Base-by-base conservation (phyloP, 1,140 invertebrate genomes). In the Platyura marginata region DNA sequence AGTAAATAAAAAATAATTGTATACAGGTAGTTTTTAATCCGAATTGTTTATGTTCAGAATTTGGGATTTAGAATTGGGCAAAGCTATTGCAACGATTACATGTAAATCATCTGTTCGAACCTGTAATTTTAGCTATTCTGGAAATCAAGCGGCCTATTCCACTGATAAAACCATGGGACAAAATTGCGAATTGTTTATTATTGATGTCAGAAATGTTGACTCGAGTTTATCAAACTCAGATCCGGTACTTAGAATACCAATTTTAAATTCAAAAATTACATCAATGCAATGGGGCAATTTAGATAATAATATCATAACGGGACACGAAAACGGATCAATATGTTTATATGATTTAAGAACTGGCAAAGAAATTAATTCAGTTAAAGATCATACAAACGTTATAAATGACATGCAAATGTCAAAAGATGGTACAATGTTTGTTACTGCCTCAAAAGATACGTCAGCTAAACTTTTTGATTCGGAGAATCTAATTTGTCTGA, bases 371-470 rank as follows among this genome's bases (percentile, higher is more conserved):
- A 61, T 84, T 2, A 77, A 77, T 48, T 71, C 75, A 9, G 70
- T 78, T 13, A 75, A 78, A 47, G 86, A 84, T 47, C 94, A 98
- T 59, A 76, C 71, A 1, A 75, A 73, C 35, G 73, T 81, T 48
- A 94, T 98, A 44, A 96, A 93, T 61, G 93, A 97, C 57, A 90
- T 98, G 78, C 93, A 97, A 62, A 70, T 84, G 47, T 88, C 81
- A 33, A 84, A 85, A 54, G 92, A 98, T 61, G 77, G 81, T 16
- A 89, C 85, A 2, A 93, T 96, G 87, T 87, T 97, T 54, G 87
- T 98, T 13, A 93, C 93, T 3, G 90, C 93, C 3, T 94, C 88
- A 1, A 88, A 93, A 63, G 93, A 97, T 65, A 75, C 80, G 46
- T 90, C 91, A 13, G 84, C 93, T 1, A 95, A 93, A 62, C 64